Evolutionary conservation across 2,113 vertebrate genomes (phyloP).

Genomic region (Sapajus apella): DNA sequence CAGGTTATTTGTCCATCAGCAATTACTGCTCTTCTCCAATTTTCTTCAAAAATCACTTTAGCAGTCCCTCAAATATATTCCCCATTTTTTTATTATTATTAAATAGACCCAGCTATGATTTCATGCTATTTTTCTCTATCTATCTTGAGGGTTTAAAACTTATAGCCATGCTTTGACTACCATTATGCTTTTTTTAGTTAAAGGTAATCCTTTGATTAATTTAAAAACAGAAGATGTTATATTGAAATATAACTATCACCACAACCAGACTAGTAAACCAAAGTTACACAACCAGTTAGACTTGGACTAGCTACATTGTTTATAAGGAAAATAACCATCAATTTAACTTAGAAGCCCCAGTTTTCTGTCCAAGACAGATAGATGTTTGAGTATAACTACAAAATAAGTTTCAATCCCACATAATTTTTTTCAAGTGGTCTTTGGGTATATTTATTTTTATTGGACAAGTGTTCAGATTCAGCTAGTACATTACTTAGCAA

Average conservation of each 20-base stretch:
- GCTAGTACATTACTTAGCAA: not conserved
- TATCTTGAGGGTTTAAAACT: not conserved
- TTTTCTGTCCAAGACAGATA: constrained; percentile 24
- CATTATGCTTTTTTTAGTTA: not conserved
- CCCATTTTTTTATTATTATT: not conserved
- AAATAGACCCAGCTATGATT: not conserved
- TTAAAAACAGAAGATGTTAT: not conserved
- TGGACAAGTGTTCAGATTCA: constrained; percentile 50
- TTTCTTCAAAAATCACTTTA: not conserved
- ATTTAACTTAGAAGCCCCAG: constrained; percentile 37
- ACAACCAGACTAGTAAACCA: constrained; percentile 15
- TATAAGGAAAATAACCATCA: not conserved
- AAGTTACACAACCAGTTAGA: constrained; percentile 32
- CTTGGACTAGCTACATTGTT: constrained; percentile 35
- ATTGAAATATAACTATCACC: not conserved
- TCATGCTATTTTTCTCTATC: not conserved
- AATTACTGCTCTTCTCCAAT: not conserved
- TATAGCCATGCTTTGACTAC: not conserved
- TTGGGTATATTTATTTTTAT: constrained; percentile 26
- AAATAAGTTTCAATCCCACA: not conserved
- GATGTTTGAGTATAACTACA: not conserved
- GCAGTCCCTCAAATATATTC: not conserved
- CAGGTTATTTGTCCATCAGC: not conserved
- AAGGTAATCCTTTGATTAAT: not conserved
- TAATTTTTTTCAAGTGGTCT: constrained; percentile 27